Percentiles rank a stretch among this genome's conserved stretches.
Evolutionary conservation across 2,888 invertebrate genomes (phyloP).

Genomic region (Arenicola marina): DNA sequence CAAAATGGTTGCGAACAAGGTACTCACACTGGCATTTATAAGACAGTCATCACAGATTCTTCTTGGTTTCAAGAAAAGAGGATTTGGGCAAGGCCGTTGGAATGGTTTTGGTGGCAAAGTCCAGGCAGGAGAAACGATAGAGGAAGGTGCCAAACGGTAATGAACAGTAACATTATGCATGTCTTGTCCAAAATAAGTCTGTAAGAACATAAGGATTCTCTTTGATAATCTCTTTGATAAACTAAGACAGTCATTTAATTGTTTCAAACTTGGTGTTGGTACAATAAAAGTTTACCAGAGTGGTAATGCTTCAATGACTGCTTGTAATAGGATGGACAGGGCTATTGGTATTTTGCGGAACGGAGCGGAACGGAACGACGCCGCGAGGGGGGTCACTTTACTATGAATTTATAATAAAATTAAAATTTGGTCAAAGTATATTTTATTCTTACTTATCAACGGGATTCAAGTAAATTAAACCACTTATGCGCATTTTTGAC

Average conservation of each 20-base stretch:
- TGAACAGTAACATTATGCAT: background rate
- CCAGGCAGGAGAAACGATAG: slow-evolving; percentile 69
- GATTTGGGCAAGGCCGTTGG: slow-evolving; percentile 75
- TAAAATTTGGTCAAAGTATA: too few species aligned
- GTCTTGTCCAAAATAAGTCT: background rate
- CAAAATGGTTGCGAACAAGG: slow-evolving; percentile 45
- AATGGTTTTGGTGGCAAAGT: slow-evolving; percentile 83
- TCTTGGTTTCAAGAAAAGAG: slow-evolving; percentile 74
- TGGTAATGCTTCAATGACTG: too few species aligned
- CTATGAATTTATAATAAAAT: too few species aligned
- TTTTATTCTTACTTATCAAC: too few species aligned
- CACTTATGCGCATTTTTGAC: too few species aligned
- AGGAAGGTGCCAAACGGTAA: slow-evolving; percentile 69
- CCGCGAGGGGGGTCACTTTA: too few species aligned
- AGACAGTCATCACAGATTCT: slow-evolving; percentile 64
- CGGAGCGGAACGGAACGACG: too few species aligned
- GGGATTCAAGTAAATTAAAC: too few species aligned
- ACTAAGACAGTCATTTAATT: background rate
- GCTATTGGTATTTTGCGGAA: too few species aligned
- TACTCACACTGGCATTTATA: slow-evolving; percentile 65
- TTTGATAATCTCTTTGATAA: background rate
- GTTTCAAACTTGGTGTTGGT: too few species aligned
- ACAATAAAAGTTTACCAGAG: too few species aligned
- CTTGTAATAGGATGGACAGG: too few species aligned
- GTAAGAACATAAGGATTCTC: background rate